Evolutionary conservation across 2,888 invertebrate species (phyloP).

Genomic region (Blastobasis lacticolella): DNA sequence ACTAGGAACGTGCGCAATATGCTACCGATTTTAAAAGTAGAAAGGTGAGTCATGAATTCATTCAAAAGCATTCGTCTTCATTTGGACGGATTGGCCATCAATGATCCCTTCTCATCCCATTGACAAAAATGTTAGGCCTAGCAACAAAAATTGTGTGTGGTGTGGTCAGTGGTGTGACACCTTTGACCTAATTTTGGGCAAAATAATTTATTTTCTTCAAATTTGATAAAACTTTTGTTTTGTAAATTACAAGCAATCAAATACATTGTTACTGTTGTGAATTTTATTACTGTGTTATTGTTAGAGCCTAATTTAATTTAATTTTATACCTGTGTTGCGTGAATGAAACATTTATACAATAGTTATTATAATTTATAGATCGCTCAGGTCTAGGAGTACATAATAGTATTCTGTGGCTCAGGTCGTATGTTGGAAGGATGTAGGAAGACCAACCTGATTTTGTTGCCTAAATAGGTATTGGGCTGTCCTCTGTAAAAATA

Average conservation of each 20-base stretch:
- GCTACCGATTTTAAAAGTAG: constrained; percentile 10
- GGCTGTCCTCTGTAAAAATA: no score
- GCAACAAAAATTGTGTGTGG: constrained; percentile 24
- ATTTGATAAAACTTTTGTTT: constrained; percentile 6
- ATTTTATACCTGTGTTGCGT: constrained; percentile 5
- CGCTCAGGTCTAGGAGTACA: no score
- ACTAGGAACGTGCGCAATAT: constrained; percentile 18
- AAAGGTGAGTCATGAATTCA: neutral
- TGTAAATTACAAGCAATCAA: no score
- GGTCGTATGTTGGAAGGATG: no score
- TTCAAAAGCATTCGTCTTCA: neutral
- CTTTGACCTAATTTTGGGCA: constrained; percentile 34
- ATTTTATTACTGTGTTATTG: no score
- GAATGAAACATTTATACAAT: constrained; percentile 7
- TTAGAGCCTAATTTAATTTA: neutral
- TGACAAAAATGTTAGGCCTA: constrained; percentile 22
- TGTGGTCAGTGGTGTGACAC: constrained; percentile 49
- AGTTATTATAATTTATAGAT: no score
- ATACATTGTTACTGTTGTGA: no score
- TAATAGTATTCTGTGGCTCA: no score
- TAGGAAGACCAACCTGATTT: no score
- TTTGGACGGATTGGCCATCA: constrained; percentile 19
- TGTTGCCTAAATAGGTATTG: no score
- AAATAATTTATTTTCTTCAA: constrained; percentile 3
- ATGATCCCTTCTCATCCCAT: constrained; percentile 28